Base-by-base conservation (phyloP, 2,113 vertebrate genomes). In the Baryphthengus martii region DNA sequence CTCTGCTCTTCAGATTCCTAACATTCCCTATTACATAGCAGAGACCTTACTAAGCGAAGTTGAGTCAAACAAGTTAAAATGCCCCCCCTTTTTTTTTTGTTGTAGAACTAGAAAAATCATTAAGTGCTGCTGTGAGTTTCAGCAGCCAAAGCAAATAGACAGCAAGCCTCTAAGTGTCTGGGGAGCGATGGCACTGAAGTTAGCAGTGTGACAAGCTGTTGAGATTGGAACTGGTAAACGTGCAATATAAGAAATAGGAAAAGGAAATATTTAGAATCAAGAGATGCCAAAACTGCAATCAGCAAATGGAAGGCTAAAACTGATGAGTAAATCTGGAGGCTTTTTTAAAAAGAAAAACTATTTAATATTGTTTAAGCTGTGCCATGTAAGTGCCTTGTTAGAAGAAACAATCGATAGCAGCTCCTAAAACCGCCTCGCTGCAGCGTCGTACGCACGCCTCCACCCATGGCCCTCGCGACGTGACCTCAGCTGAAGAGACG, bases 251-350 rank as follows among this genome's bases (percentile, higher is more conserved):
- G 61, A 85, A 92, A 90, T 35, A 95, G n/a, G 40, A 90, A 84
- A 87, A 90, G 65, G 80, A 92, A 96, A 87, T 95, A 95, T 68
- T 95, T 92, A 86, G 95, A 84, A 75, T 45, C 17, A 2, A 75
- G 84, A 26, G 31, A 96, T 96, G 96, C 96, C 96, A 97, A 92
- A 93, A 90, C 6, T 81, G 85, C 83, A 96, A 95, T 95, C 95
- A 96, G 93, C 80, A 96, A 95, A 97, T 95, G 96, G 89, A 96
- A 94, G 45, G 66, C 86, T 85, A 92, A 93, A 95, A 94, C 80
- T 68, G 86, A 95, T 94, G 95, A 97, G 85, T 37, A 93, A 79
- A 85, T 65, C 68, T 94, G 94, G 88, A 90, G 79, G 79, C 61
- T 31, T 93, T 83, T 79, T 77, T 90, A 63, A 70, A n/a, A n/a